Conservation (phyloP, 1,140 invertebrate species). For the Telenomus remus region DNA sequence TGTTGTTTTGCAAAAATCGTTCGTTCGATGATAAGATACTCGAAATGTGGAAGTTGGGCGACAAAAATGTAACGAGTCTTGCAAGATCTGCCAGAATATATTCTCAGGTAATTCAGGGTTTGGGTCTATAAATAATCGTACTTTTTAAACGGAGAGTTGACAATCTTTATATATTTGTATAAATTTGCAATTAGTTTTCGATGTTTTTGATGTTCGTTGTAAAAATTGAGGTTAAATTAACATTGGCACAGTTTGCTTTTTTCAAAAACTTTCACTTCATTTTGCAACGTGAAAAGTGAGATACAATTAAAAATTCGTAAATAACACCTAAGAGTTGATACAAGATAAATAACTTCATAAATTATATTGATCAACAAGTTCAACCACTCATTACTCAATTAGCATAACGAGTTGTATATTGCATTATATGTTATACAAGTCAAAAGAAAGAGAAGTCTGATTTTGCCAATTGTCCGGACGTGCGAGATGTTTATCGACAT, state of each 20-base stretch:
- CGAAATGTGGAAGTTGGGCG: conserved; percentile 11
- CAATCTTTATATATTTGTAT: no score
- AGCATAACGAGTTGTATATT: conserved; percentile 53
- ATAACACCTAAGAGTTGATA: conserved; percentile 18
- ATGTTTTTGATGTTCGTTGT: no score
- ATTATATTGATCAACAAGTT: conserved; percentile 58
- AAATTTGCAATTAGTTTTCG: no score
- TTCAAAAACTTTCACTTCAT: no score
- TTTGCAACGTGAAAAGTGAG: conserved; percentile 19
- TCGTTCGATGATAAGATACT: conserved; percentile 38
- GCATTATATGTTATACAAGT: conserved; percentile 15
- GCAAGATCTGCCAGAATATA: conserved; percentile 38
- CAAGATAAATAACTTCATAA: conserved; percentile 57
- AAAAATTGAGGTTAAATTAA: no score
- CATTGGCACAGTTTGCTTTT: no score
- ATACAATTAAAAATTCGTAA: not conserved
- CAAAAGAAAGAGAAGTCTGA: conserved; percentile 16
- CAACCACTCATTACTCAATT: conserved; percentile 55
- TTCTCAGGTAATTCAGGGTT: conserved; percentile 27
- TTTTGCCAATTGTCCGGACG: conserved; percentile 14
- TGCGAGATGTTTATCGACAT: conserved; percentile 3
- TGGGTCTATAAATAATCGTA: no score
- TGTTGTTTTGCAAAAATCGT: conserved; percentile 26
- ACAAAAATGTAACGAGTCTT: conserved; percentile 51
- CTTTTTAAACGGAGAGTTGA: no score